phyloP scores from a whole-genome alignment of 2,888 invertebrate species.

The Coleophora deauratella region DNA sequence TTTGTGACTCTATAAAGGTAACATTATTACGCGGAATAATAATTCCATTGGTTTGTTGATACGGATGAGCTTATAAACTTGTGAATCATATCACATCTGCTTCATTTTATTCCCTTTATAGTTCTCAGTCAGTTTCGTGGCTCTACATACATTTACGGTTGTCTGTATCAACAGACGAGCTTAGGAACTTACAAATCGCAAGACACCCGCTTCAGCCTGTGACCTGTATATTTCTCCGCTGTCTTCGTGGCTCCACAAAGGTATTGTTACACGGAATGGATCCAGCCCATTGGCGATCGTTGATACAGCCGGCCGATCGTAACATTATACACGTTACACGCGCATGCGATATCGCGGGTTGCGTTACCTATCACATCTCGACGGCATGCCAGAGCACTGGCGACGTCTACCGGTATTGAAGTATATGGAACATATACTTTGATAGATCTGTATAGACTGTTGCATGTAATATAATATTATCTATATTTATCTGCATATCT shows the following conservation, averaged over 20 bases:
- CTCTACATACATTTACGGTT: too few relatives aligned
- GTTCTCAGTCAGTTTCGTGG: too few relatives aligned
- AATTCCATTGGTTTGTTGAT: too few relatives aligned
- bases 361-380: constrained; percentile 63
- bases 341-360: constrained; percentile 54
- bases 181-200: too few relatives aligned
- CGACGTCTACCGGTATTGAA: too few relatives aligned
- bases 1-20: too few relatives aligned
- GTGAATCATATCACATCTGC: too few relatives aligned
- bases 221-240: constrained; percentile 14
- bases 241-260: constrained; percentile 34
- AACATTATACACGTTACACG: constrained; percentile 61
- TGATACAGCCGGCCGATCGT: constrained; percentile 69
- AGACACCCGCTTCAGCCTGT: constrained; percentile 16
- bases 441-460: not conserved
- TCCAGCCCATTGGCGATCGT: constrained; percentile 70
- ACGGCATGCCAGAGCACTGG: constrained; percentile 13
- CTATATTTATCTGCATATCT: constrained; percentile 21
- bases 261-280: constrained; percentile 72
- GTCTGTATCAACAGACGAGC: too few relatives aligned
- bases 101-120: too few relatives aligned
- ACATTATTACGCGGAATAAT: too few relatives aligned
- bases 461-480: too few relatives aligned
- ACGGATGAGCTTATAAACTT: too few relatives aligned
- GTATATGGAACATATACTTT: constrained; percentile 12